These are phyloP conservation scores for Bedellia somnulentella DNA, from an alignment of 2,888 invertebrate genomes.

Conservation along the genomic window DNA sequence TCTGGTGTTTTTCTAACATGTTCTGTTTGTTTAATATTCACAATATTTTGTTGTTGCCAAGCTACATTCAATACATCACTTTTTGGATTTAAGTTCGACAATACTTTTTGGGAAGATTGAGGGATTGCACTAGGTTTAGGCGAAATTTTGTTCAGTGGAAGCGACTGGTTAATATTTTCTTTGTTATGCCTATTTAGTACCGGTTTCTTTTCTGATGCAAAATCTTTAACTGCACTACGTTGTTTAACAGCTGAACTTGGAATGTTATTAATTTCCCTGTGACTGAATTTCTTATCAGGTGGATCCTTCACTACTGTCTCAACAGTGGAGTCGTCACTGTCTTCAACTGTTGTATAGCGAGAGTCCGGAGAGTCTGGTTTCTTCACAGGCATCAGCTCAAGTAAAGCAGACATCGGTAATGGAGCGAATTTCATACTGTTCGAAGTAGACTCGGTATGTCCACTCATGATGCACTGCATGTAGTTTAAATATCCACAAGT, in stretches of 20 bases:
- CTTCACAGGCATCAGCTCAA: conserved; percentile 36
- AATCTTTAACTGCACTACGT: conserved; percentile 19
- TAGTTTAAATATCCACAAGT: background rate
- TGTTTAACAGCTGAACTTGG: too few relatives aligned
- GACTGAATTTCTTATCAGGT: conserved; percentile 19
- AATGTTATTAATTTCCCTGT: too few relatives aligned
- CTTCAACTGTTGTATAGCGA: conserved; percentile 27
- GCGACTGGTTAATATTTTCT: conserved; percentile 25
- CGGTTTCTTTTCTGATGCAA: conserved; percentile 29
- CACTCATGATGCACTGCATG: conserved; percentile 5
- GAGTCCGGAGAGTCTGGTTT: conserved; percentile 23
- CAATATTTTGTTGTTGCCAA: too few relatives aligned
- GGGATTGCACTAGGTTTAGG: conserved; percentile 19
- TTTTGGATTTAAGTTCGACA: background rate
- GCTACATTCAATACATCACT: background rate
- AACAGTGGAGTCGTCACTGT: conserved; percentile 31
- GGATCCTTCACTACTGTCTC: conserved; percentile 27
- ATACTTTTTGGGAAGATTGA: background rate
- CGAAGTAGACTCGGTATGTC: conserved; percentile 33
- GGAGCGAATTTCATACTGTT: conserved; percentile 46
- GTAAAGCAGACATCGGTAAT: conserved; percentile 46
- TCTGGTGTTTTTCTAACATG: conserved; percentile 39
- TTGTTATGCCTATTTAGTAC: conserved; percentile 21
- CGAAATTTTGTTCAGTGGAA: conserved; percentile 21
- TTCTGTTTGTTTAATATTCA: too few relatives aligned